Conservation (phyloP, 2,797 vertebrate genomes). For the Oceanodroma leucorhoa region DNA sequence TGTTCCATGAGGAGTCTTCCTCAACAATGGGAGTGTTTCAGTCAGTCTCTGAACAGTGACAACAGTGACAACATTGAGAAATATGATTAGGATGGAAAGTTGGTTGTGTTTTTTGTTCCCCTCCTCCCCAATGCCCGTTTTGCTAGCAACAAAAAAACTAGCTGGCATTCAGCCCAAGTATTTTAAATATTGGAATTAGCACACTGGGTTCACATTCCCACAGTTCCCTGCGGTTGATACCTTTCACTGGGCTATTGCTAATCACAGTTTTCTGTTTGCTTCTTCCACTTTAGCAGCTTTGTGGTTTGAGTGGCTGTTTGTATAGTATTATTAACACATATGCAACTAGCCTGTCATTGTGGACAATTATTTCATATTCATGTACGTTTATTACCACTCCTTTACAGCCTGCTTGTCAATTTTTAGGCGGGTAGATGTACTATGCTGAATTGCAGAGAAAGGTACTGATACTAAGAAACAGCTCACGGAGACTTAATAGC, state of each 20-base stretch:
- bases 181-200: background rate
- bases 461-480: background rate
- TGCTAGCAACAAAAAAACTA: background rate
- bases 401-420: background rate
- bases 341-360: background rate
- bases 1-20: background rate
- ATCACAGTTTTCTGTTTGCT: background rate
- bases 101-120: background rate
- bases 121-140: accelerated
- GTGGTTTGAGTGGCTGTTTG: constrained; percentile 6
- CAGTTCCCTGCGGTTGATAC: background rate
- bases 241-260: constrained; percentile 30
- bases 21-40: background rate
- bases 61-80: background rate
- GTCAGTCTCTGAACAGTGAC: background rate
- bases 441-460: background rate
- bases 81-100: background rate
- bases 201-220: background rate
- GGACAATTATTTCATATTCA: background rate
- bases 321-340: background rate
- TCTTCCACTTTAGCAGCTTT: constrained; percentile 7
- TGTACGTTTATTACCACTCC: background rate
- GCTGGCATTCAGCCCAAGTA: background rate
- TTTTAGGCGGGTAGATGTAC: background rate
- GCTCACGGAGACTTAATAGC: background rate